Conservation (phyloP, 1,140 invertebrate genomes). For the Drosophila sp. region DNA sequence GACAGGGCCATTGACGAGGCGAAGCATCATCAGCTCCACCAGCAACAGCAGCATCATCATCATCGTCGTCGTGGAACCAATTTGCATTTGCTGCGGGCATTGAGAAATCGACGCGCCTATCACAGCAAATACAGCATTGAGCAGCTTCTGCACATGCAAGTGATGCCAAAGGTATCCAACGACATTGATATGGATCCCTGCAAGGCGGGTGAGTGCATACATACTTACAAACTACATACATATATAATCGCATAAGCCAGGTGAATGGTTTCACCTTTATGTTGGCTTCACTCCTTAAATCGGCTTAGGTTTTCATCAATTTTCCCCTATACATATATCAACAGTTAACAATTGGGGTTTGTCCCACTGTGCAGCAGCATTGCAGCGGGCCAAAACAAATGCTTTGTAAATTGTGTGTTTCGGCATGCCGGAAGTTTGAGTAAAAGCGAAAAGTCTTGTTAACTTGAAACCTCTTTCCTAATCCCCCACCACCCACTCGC, state of each 20-base stretch:
- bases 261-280: constrained; percentile 27
- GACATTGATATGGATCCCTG: constrained; percentile 93
- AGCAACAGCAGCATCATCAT: constrained; percentile 19
- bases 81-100: constrained; percentile 35
- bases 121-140: constrained; percentile 87
- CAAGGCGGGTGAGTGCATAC: constrained; percentile 89
- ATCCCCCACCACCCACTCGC: constrained; percentile 10
- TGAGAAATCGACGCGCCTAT: constrained; percentile 51
- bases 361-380: constrained; percentile 21
- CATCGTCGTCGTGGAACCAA: constrained; percentile 45
- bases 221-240: constrained; percentile 7
- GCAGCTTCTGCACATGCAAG: constrained; percentile 86
- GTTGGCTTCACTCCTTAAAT: constrained; percentile 26
- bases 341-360: background rate
- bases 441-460: constrained; percentile 74
- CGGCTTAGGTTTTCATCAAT: constrained; percentile 16
- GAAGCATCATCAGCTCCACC: constrained; percentile 21
- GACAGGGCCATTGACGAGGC: constrained; percentile 12
- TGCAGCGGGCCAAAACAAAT: constrained; percentile 43
- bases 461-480: constrained; percentile 41
- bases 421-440: constrained; percentile 50
- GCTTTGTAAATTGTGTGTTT: constrained; percentile 63
- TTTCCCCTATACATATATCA: too few relatives aligned
- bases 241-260: constrained; percentile 15
- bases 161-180: constrained; percentile 87